Evolutionary conservation across 2,797 vertebrate species (phyloP).

Genomic region (Anguilla obscura): DNA sequence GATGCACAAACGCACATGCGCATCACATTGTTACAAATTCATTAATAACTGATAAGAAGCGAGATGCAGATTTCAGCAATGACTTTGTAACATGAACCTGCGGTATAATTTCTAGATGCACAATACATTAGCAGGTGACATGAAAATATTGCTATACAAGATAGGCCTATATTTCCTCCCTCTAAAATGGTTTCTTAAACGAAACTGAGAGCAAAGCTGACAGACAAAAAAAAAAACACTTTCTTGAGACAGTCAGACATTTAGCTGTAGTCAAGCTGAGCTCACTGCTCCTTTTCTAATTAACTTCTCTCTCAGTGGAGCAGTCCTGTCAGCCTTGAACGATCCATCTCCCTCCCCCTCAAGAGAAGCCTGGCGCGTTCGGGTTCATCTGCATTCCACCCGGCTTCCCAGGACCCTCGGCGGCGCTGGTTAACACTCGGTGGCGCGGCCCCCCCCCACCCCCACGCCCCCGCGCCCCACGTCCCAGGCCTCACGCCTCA

Average conservation of each 20-base stretch:
- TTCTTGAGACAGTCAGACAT: background rate
- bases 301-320: background rate
- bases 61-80: background rate
- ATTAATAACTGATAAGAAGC: background rate
- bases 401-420: conserved; percentile 17
- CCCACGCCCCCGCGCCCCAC: background rate
- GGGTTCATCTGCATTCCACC: conserved; percentile 23
- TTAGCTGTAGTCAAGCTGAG: background rate
- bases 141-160: background rate
- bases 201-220: background rate
- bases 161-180: background rate
- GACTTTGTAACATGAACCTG: background rate
- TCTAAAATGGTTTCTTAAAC: conserved; percentile 1
- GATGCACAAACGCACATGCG: background rate
- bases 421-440: background rate
- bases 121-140: background rate
- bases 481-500: conserved; percentile 8
- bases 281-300: background rate
- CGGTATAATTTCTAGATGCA: background rate
- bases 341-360: background rate
- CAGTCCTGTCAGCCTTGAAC: background rate
- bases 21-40: background rate
- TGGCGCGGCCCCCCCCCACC: background rate
- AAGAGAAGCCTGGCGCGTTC: background rate
- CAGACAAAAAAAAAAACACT: background rate